Percentiles rank a stretch among this genome's conserved stretches.
These are phyloP conservation scores for Lophius piscatorius DNA, from an alignment of 2,113 vertebrate species.

Conservation along the genomic window DNA sequence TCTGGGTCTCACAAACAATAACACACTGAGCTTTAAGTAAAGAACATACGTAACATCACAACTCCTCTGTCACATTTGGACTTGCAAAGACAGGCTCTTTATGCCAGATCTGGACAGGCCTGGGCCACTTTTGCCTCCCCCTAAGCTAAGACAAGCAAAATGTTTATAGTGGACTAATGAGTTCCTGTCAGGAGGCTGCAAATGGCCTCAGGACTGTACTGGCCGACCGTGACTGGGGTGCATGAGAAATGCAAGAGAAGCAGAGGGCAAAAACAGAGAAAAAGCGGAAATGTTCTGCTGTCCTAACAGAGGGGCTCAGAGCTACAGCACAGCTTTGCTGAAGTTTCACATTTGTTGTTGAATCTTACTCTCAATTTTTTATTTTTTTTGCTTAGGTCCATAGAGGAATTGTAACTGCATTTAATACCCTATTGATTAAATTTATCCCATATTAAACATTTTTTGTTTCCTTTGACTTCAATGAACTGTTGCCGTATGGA, in stretches of 20 bases:
- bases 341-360: slow-evolving; percentile 44
- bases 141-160: slow-evolving; percentile 62
- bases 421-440: slow-evolving; percentile 61
- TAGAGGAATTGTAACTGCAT: slow-evolving; percentile 45
- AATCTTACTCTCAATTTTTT: slow-evolving; percentile 24
- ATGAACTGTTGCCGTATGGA: slow-evolving; percentile 41
- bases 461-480: slow-evolving; percentile 28
- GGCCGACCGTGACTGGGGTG: slow-evolving; percentile 49
- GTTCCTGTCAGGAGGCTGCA: slow-evolving; percentile 71
- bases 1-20: slow-evolving; percentile 12
- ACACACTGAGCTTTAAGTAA: background rate
- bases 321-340: slow-evolving; percentile 15
- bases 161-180: slow-evolving; percentile 80
- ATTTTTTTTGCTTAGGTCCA: slow-evolving; percentile 21
- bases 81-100: slow-evolving; percentile 17
- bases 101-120: slow-evolving; percentile 20
- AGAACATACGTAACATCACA: slow-evolving; percentile 14
- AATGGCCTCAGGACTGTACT: slow-evolving; percentile 53
- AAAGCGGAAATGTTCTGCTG: slow-evolving; percentile 45
- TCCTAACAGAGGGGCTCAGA: slow-evolving; percentile 31
- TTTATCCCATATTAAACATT: slow-evolving; percentile 30
- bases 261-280: slow-evolving; percentile 7
- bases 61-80: slow-evolving; percentile 12
- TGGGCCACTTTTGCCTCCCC: slow-evolving; percentile 28
- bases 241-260: slow-evolving; percentile 35